phyloP scores from a whole-genome alignment of 2,888 invertebrate genomes.

The Bimastos eiseni region DNA sequence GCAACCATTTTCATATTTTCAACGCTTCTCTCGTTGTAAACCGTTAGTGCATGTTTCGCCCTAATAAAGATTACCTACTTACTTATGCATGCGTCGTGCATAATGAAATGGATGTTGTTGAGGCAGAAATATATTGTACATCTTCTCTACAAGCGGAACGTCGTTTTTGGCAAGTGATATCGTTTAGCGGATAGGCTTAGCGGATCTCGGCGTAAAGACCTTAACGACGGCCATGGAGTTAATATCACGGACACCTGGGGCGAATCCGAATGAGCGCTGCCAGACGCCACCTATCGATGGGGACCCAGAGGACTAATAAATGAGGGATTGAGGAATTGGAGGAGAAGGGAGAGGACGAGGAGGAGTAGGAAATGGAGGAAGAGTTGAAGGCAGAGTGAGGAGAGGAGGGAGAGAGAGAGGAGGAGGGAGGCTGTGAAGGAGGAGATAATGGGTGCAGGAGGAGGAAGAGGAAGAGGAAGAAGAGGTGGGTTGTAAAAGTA shows the following conservation, averaged over 20 bases:
- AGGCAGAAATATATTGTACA: too few species aligned
- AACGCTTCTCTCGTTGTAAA: too few species aligned
- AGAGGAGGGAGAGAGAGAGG: neutral
- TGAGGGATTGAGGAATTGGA: neutral
- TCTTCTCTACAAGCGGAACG: neutral
- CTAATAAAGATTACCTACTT: too few species aligned
- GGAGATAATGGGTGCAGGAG: neutral
- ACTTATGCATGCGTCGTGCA: too few species aligned
- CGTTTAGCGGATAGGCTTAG: neutral
- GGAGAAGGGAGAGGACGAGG: neutral
- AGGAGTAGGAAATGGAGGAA: neutral
- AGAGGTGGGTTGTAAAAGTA: neutral
- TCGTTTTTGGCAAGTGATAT: neutral
- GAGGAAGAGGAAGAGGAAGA: neutral
- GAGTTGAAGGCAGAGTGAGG: neutral
- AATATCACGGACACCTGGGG: slow-evolving; percentile 13
- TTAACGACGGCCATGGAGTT: neutral
- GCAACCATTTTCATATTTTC: too few species aligned
- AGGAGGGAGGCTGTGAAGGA: neutral
- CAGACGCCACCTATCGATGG: neutral
- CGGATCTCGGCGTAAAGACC: neutral
- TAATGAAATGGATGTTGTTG: too few species aligned
- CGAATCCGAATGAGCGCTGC: neutral
- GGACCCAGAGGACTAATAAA: neutral
- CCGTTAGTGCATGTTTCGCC: too few species aligned